Base-by-base conservation (phyloP, 2,113 vertebrate genomes). In the Antigone vipio region DNA sequence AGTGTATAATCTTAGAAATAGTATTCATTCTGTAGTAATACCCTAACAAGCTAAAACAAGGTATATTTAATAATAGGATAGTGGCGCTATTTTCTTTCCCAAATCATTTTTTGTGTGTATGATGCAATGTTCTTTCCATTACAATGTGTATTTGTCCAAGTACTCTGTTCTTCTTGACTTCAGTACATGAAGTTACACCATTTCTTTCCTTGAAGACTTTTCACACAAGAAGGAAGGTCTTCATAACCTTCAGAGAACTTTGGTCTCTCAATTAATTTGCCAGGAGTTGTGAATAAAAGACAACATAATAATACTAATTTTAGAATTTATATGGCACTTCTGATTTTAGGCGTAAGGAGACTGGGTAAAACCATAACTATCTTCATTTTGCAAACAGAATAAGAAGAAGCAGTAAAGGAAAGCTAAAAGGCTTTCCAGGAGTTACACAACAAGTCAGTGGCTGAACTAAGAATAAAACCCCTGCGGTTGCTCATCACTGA, bases 391-490 rank as follows among this genome's bases (percentile, higher is more conserved):
- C 27, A 49, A 74, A 47, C 14, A 59, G 80, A 81, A 42, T 45
- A 89, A 52, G 21, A 77, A 92, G 64, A 69, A 71, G 66, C 12
- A 42, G 40, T 71, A 89, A 75, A 88, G 49, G 47, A 78, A 93
- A 79, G 53, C 68, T 82, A 64, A 93, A 95, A 72, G 38, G 66
- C 69, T 94, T 92, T 81, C 75, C 76, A 53, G 55, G 74, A 79
- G 73, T 93, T 85, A 75, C 42, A 26, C 34, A 26, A 35, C 1
- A 2, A 53, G 50, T 50, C 72, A 84, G 77, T 71, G 85, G 53
- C 30, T 91, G 62, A 85, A 64, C 35, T 75, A 53, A 85, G 91
- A 87, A 85, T 92, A 79, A 91, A 95, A 85, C 66, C 73, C 76
- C 89, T 56, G 62, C 64, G 47, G 93, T 83, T 67, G 67, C 68